Evolutionary conservation across 1,140 invertebrate genomes (phyloP), one percentile per base, ranked within the genome.

Genomic region (Micrasema minimum): DNA sequence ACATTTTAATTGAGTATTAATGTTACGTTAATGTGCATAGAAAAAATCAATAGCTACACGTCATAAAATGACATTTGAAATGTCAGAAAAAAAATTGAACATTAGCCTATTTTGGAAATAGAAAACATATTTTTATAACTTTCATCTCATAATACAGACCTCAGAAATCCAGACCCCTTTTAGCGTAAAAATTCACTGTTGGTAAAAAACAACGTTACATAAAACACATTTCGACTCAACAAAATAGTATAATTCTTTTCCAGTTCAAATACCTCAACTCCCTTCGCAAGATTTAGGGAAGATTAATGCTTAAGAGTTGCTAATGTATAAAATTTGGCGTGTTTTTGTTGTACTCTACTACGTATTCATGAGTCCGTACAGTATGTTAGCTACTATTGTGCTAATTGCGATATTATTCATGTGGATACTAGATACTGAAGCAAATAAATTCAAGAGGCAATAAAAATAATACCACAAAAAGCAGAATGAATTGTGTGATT

Each of bases 311-410:
- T 31, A 10, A 22, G 57, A 61, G 35, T 61, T 61, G 57, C 38
- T 61, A 61, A 61, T 61, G 57, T 61, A 22, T 41, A 61, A 61
- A n/a, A 61, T 61, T 61, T 18, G 7, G 57, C 57, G 7, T 61
- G 35, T 61, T 61, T 59, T 61, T 38, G 14, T 61, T 11, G 31
- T 59, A 23, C 16, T 23, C 50, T 53, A 51, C 48, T 51, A 26
- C 11, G 50, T 53, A 53, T 53, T 53, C 50, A 53, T 53, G 50
- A 53, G 23, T 35, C 12, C 23, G 11, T 35, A 53, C 50, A 26
- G 46, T 53, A 6, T 53, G 23, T 53, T 22, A 31, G 50, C 22
- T 53, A 9, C 26, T 35, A 22, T 31, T 53, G 26, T 35, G 11
- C 55, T 41, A 59, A 41, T 59, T 59, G 26, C 31, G 35, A 57